Percentiles rank a stretch among this genome's conserved stretches.
These are phyloP conservation scores for Orthonevra nobilis DNA, from an alignment of 2,888 invertebrate genomes.

Conservation along the genomic window DNA sequence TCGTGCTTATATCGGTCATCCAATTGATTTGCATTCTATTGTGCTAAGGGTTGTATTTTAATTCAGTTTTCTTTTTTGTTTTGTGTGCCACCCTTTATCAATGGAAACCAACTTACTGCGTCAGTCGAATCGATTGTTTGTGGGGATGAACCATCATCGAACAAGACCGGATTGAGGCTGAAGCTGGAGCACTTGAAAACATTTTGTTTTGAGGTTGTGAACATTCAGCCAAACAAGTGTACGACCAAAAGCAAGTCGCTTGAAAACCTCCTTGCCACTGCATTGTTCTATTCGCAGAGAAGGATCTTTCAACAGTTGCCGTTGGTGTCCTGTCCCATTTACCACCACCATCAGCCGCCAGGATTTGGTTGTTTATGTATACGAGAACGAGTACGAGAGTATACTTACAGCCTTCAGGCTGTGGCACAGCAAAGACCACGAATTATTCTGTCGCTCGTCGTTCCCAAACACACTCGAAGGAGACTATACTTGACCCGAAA, in stretches of 20 bases:
- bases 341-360: slow-evolving; percentile 25
- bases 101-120: slow-evolving; percentile 34
- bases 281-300: too few relatives aligned
- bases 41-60: neutral
- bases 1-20: slow-evolving; percentile 24
- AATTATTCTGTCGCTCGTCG: slow-evolving; percentile 57
- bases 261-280: neutral
- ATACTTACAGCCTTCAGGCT: slow-evolving; percentile 38
- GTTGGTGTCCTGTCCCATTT: slow-evolving; percentile 42
- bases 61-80: neutral
- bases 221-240: slow-evolving; percentile 5
- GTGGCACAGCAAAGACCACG: slow-evolving; percentile 54
- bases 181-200: slow-evolving; percentile 37
- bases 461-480: slow-evolving; percentile 1
- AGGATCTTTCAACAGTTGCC: slow-evolving; percentile 57
- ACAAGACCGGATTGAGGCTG: neutral
- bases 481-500: slow-evolving; percentile 63
- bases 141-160: neutral
- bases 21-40: slow-evolving; percentile 54
- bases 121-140: slow-evolving; percentile 52
- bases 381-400: too few relatives aligned
- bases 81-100: neutral
- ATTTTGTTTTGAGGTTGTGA: slow-evolving; percentile 47
- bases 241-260: neutral
- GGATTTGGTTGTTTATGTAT: too few relatives aligned